A percentile compares a stretch with the other conserved stretches of the same genome.
phyloP scores from a whole-genome alignment of 2,113 vertebrate genomes.

The Sapajus apella region DNA sequence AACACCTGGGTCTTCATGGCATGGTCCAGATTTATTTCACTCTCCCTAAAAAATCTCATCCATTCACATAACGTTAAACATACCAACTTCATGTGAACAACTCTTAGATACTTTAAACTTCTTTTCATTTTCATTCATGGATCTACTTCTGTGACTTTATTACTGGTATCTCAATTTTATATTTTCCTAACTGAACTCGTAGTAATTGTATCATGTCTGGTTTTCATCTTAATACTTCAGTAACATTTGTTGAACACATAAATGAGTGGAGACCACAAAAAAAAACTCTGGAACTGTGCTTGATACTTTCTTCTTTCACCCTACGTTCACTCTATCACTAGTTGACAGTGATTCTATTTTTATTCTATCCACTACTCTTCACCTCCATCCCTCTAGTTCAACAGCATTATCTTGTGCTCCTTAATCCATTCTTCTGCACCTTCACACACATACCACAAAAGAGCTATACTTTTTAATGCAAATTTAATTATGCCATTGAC shows the following conservation, averaged over 20 bases:
- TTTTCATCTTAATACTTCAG: neutral
- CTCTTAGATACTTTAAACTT: neutral
- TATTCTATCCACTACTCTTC: neutral
- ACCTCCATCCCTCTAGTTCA: neutral
- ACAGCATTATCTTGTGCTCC: neutral
- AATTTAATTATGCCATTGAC: constrained; percentile 1
- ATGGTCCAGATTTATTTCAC: neutral
- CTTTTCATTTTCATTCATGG: neutral
- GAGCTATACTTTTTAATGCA: neutral
- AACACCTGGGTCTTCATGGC: neutral
- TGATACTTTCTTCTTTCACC: neutral
- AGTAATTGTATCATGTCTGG: neutral
- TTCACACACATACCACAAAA: neutral
- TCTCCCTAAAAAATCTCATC: neutral
- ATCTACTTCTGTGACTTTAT: neutral
- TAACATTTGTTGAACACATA: neutral
- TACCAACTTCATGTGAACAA: neutral
- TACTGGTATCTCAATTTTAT: neutral
- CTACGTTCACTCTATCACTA: neutral
- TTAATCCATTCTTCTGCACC: neutral
- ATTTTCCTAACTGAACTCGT: neutral
- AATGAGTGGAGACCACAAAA: neutral
- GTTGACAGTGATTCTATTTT: neutral
- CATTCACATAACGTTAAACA: neutral
- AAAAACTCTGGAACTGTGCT: neutral